phyloP scores from a whole-genome alignment of 2,113 vertebrate species.

The Oostethus manadensis region DNA sequence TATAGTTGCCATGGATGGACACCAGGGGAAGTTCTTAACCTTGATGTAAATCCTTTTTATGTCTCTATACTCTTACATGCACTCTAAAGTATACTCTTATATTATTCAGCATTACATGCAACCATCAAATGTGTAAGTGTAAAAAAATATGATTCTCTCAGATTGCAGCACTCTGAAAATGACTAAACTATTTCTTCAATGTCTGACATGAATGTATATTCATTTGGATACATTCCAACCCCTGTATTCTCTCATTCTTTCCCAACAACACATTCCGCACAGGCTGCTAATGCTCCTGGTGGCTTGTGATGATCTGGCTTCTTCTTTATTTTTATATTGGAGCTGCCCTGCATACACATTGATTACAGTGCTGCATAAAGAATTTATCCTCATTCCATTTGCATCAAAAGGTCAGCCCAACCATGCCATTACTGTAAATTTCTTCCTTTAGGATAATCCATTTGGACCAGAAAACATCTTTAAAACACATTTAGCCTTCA shows the following conservation, averaged over 20 bases:
- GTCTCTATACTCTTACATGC: no score
- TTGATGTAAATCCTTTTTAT: background rate
- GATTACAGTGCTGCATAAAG: background rate
- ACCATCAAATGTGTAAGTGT: background rate
- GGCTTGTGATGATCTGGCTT: no score
- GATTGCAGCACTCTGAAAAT: background rate
- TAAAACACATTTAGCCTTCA: background rate
- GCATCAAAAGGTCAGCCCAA: background rate
- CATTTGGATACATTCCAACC: no score
- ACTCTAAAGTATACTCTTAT: no score
- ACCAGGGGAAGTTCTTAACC: constrained; percentile 21
- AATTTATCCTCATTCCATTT: background rate
- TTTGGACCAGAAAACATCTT: background rate
- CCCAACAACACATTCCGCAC: no score
- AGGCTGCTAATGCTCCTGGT: no score
- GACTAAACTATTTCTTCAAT: background rate
- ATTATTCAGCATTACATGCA: background rate
- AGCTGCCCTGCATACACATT: background rate
- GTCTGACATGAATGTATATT: no score
- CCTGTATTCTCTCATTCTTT: no score
- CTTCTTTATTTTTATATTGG: no score
- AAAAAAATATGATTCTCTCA: background rate
- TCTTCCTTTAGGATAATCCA: background rate
- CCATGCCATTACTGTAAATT: background rate
- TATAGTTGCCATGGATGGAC: constrained; percentile 31